A percentile compares a stretch with the other conserved stretches of the same genome.
Conservation (phyloP, 2,888 invertebrate genomes). For the Scaptomyza caliginosa region DNA sequence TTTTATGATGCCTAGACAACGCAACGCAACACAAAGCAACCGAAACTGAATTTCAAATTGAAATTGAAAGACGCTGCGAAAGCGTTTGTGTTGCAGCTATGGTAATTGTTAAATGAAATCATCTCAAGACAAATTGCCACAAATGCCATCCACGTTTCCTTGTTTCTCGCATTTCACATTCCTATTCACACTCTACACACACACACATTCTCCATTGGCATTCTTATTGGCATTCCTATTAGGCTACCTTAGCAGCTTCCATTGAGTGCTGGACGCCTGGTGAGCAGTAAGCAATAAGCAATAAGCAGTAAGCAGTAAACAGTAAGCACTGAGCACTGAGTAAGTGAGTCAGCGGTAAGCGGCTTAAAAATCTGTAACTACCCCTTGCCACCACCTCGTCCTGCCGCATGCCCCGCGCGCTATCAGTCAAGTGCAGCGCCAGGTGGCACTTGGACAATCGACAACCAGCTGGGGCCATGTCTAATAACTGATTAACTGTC, state of each 20-base stretch:
- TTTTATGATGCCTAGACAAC: slow-evolving; percentile 59
- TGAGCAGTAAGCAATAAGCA: not conserved
- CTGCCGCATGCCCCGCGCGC: not conserved
- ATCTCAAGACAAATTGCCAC: not conserved
- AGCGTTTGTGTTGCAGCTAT: not conserved
- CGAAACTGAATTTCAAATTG: slow-evolving; percentile 42
- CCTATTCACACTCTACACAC: not conserved
- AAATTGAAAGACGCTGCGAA: slow-evolving; percentile 38
- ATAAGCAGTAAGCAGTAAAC: not conserved
- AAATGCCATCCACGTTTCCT: not conserved
- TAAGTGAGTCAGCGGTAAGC: slow-evolving; percentile 25
- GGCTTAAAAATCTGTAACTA: slow-evolving; percentile 33
- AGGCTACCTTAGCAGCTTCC: slow-evolving; percentile 49
- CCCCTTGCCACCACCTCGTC: not conserved
- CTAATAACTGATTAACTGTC: slow-evolving; percentile 53
- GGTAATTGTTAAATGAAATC: slow-evolving; percentile 3
- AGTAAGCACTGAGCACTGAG: not conserved
- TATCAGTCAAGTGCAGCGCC: slow-evolving; percentile 29
- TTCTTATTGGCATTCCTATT: slow-evolving; percentile 39
- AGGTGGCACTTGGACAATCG: not conserved
- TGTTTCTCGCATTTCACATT: not conserved
- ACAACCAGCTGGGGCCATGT: slow-evolving; percentile 2
- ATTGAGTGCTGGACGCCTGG: slow-evolving; percentile 4
- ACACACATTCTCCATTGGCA: slow-evolving; percentile 7
- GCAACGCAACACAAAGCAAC: slow-evolving; percentile 14